These are phyloP conservation scores for Phragmatobia fuliginosa DNA, from an alignment of 2,888 invertebrate genomes.

Conservation along the genomic window DNA sequence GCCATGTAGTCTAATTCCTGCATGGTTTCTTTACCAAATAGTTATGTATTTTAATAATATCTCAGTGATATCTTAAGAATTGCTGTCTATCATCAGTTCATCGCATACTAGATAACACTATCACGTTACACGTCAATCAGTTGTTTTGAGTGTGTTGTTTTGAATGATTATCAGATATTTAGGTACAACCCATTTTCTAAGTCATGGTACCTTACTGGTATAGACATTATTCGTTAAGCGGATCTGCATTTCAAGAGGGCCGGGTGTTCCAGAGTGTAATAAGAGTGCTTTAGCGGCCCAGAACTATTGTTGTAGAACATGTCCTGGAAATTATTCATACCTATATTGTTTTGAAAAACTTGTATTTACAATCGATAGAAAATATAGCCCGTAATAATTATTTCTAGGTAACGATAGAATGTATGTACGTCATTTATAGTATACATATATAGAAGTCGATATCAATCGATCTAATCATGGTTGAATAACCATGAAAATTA, in stretches of 20 bases:
- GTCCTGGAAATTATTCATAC: constrained; percentile 63
- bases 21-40: constrained; percentile 23
- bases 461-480: constrained; percentile 37
- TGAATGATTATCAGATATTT: constrained; percentile 31
- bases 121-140: constrained; percentile 37
- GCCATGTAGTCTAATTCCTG: constrained; percentile 20
- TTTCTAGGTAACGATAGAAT: constrained; percentile 11
- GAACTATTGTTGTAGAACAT: constrained; percentile 71
- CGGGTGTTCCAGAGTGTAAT: constrained; percentile 78
- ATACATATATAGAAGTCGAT: neutral
- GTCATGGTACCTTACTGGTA: constrained; percentile 41
- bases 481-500: too few species aligned
- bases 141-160: constrained; percentile 41
- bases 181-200: constrained; percentile 27
- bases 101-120: constrained; percentile 39
- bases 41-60: neutral
- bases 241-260: constrained; percentile 73
- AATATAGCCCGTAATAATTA: constrained; percentile 31
- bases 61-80: constrained; percentile 20
- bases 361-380: constrained; percentile 21
- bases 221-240: constrained; percentile 54
- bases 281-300: constrained; percentile 75
- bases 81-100: constrained; percentile 27
- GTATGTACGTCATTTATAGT: neutral
- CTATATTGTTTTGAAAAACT: constrained; percentile 50